phyloP scores from a whole-genome alignment of 2,797 vertebrate genomes.

The Danio jaintianensis region DNA sequence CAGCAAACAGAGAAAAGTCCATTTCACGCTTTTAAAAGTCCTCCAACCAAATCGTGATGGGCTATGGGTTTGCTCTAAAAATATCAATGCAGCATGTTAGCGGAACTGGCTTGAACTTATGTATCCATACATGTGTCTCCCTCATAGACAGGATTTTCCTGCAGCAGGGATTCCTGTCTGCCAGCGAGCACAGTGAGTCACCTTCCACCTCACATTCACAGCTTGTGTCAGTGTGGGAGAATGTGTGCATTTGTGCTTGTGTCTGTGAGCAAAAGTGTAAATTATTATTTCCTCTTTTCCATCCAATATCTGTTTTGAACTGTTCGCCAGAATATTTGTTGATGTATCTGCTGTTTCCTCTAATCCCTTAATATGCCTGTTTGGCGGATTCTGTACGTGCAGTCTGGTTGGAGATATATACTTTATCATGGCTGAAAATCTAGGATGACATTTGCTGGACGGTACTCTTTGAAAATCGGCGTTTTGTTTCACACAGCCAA shows the following conservation, averaged over 20 bases:
- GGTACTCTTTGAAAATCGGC: conserved; percentile 2
- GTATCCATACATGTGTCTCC: conserved; percentile 36
- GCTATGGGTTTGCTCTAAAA: conserved; percentile 16
- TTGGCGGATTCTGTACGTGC: neutral
- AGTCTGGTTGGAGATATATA: conserved; percentile 2
- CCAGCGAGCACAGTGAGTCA: conserved; percentile 43
- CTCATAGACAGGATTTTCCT: conserved; percentile 46
- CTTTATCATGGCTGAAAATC: neutral
- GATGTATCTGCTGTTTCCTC: conserved; percentile 15
- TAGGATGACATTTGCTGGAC: conserved; percentile 29
- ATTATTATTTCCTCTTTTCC: conserved; percentile 38
- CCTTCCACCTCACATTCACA: conserved; percentile 45
- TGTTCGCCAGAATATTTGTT: conserved; percentile 16
- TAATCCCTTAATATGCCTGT: conserved; percentile 26
- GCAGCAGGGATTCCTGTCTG: conserved; percentile 53
- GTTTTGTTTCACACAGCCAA: conserved; percentile 1
- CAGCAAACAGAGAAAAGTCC: neutral
- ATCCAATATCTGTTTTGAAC: conserved; percentile 36
- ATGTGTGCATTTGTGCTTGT: conserved; percentile 10
- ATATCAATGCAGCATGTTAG: conserved; percentile 1
- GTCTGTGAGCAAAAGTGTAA: conserved; percentile 28
- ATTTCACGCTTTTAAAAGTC: conserved; percentile 6
- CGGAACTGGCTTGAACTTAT: conserved; percentile 14
- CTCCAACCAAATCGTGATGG: neutral
- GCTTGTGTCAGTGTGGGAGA: conserved; percentile 52